These are phyloP conservation scores for Eilema griseolum DNA, from an alignment of 2,888 invertebrate genomes.

Conservation along the genomic window DNA sequence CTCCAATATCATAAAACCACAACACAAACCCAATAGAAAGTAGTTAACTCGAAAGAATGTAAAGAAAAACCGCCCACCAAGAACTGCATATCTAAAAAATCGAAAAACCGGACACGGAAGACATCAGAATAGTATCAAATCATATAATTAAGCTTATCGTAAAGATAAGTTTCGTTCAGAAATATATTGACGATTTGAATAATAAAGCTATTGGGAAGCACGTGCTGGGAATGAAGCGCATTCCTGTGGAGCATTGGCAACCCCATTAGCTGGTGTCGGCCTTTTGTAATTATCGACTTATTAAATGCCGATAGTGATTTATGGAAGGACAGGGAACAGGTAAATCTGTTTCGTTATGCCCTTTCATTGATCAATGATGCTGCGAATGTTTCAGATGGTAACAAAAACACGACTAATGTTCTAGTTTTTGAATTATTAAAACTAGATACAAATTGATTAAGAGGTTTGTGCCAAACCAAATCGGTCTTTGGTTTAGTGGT, in stretches of 20 bases:
- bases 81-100: conserved; percentile 65
- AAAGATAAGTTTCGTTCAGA: conserved; percentile 68
- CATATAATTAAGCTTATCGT: conserved; percentile 77
- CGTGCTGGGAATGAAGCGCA: conserved; percentile 74
- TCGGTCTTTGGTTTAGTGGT: too few relatives aligned
- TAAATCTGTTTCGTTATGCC: conserved; percentile 65
- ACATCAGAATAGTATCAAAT: conserved; percentile 71
- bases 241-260: conserved; percentile 56
- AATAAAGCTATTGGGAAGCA: conserved; percentile 76
- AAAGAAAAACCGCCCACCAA: conserved; percentile 70
- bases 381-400: conserved; percentile 52
- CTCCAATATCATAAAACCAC: not conserved
- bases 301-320: conserved; percentile 74
- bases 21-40: conserved; percentile 46
- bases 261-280: conserved; percentile 64
- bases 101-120: conserved; percentile 71
- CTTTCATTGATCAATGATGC: conserved; percentile 57
- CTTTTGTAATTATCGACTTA: conserved; percentile 78
- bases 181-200: conserved; percentile 75
- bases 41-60: conserved; percentile 58
- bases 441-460: not conserved
- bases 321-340: conserved; percentile 64
- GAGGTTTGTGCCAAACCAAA: not conserved
- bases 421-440: conserved; percentile 17
- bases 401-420: conserved; percentile 25